Base-by-base conservation (phyloP, 2,113 vertebrate genomes). In the Etheostoma spectabile region DNA sequence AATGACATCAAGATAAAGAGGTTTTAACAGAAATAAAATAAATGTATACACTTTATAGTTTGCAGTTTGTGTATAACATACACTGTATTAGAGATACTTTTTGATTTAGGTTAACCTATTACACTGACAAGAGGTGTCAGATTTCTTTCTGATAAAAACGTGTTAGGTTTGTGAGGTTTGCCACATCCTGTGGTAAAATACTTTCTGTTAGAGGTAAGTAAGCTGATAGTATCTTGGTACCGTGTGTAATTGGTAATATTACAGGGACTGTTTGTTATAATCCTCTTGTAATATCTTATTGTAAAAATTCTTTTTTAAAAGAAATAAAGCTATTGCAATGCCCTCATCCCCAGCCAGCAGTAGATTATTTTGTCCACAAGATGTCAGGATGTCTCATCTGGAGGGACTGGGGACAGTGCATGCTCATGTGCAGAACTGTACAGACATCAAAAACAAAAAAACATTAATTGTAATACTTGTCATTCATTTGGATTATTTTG, bases 361-460 rank as follows among this genome's bases (percentile, higher is more conserved):
- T 63, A 42, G 1, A 61, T 49, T 13, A 1, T 38, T 30, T 30
- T 24, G 30, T 52, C 68, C 81, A 67, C 68, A 62, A 78, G 81
- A 53, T 78, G 75, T 68, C 82, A 84, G 55, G 16, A 53, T 42
- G 35, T 33, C 33, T n/a, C 3, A 21, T 60, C 4, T 60, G 48
- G 11, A 21, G 22, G 46, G 56, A 69, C 14, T 19, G 46, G 19
- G 8, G 10, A 18, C 24, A 57, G 45, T 33, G 62, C 18, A 30
- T 11, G 38, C 24, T 18, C 7, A 8, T n/a, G 19, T 18, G 24
- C 18, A 63, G 19, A 45, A 53, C 1, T 16, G 6, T 16, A 35
- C 48, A 33, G 7, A 74, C 14, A 30, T 21, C 2, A 57, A 55
- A 7, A 55, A 24, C n/a, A 64, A 55, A 8, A 55, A 8, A 62